Evolutionary conservation across 2,888 invertebrate genomes (phyloP).

Genomic region (Drosophila formosana): DNA sequence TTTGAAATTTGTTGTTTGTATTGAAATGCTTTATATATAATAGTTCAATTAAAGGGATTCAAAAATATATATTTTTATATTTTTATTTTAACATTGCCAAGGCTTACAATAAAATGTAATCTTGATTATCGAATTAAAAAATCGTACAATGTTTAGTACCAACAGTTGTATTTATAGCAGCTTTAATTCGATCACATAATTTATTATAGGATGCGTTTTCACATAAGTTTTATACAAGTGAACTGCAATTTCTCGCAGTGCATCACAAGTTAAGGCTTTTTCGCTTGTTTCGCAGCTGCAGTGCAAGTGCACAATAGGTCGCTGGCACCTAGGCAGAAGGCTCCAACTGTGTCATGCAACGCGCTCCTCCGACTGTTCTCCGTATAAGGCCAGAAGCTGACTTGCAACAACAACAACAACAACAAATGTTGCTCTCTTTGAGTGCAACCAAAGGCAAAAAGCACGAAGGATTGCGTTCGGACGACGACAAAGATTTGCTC

Average conservation of each 20-base stretch:
- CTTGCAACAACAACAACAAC: not conserved
- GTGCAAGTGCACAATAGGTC: slow-evolving; percentile 23
- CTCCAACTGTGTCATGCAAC: not conserved
- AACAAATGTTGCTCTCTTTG: slow-evolving; percentile 42
- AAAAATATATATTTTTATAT: not conserved
- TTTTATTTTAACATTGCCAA: no score
- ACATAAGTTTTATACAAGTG: no score
- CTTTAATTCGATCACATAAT: no score
- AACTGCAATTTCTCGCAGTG: slow-evolving; percentile 32
- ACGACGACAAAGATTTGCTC: slow-evolving; percentile 41
- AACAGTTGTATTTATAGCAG: no score
- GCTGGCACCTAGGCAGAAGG: slow-evolving; percentile 30
- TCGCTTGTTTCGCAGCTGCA: slow-evolving; percentile 34
- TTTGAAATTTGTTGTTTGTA: no score
- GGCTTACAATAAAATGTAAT: no score
- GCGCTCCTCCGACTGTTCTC: not conserved
- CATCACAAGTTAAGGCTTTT: slow-evolving; percentile 22
- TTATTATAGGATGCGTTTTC: no score
- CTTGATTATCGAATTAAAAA: no score
- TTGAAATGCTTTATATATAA: not conserved
- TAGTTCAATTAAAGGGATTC: not conserved
- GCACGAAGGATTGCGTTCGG: slow-evolving; percentile 25
- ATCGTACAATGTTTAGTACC: no score
- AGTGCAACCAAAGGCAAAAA: not conserved
- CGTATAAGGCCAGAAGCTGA: slow-evolving; percentile 2